Evolutionary conservation across 2,113 vertebrate genomes (phyloP).

Genomic region (Gallinago paraguaiae): DNA sequence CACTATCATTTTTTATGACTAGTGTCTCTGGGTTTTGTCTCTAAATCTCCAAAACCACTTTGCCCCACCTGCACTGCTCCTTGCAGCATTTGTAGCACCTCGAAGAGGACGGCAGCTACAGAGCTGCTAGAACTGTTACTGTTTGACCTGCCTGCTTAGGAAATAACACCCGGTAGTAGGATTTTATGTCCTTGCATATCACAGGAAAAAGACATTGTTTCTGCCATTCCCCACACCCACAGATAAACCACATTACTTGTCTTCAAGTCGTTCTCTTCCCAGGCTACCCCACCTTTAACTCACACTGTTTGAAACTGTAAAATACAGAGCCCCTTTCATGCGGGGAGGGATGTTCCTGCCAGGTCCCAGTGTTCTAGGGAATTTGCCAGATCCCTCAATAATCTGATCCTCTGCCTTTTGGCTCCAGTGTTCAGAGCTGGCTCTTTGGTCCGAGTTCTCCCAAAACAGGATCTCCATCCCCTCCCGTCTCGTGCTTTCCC

Average conservation of each 20-base stretch:
- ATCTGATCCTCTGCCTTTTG: slow-evolving; percentile 33
- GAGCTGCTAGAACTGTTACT: not conserved
- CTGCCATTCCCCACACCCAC: not conserved
- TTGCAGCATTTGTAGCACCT: not conserved
- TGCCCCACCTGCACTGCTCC: not conserved
- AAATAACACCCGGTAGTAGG: not conserved
- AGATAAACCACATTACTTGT: not conserved
- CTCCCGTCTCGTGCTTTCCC: not conserved
- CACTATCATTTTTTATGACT: not conserved
- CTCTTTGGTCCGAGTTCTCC: not conserved
- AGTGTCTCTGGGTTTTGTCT: not conserved
- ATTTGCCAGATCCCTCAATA: slow-evolving; percentile 51
- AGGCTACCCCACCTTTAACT: not conserved
- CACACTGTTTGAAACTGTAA: not conserved
- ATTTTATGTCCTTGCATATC: not conserved
- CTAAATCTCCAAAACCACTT: not conserved
- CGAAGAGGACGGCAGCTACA: not conserved
- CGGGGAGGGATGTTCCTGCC: not conserved
- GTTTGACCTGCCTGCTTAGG: not conserved
- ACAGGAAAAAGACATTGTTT: not conserved
- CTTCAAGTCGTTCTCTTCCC: not conserved
- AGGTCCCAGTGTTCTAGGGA: slow-evolving; percentile 46
- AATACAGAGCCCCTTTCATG: slow-evolving; percentile 54
- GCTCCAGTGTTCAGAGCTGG: not conserved
- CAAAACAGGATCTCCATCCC: not conserved